These are phyloP conservation scores for Monopterus albus DNA, from an alignment of 2,113 vertebrate species.

Conservation along the genomic window DNA sequence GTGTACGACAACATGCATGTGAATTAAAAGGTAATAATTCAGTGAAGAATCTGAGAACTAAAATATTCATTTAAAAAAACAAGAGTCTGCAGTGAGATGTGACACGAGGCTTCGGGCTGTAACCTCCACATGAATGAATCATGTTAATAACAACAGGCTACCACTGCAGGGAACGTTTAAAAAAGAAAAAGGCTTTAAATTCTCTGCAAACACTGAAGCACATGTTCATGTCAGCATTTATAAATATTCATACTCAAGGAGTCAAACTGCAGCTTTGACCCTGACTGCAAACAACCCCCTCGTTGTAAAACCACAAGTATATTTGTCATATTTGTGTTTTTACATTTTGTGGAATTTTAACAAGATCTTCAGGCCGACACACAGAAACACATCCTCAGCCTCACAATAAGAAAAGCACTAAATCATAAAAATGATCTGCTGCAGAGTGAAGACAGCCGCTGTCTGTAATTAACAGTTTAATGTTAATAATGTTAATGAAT, in stretches of 20 bases:
- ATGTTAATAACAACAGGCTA: constrained; percentile 6
- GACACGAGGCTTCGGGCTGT: constrained; percentile 11
- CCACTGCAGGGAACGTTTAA: constrained; percentile 4
- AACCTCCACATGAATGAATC: constrained; percentile 33
- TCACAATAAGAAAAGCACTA: too few species aligned
- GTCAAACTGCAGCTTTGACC: constrained; percentile 49
- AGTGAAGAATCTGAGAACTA: not conserved
- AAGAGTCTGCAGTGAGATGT: not conserved
- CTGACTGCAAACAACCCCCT: not conserved
- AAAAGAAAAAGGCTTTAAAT: constrained; percentile 7
- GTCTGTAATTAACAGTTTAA: too few species aligned
- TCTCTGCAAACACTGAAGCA: constrained; percentile 11
- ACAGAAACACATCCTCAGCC: too few species aligned
- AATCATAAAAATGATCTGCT: too few species aligned
- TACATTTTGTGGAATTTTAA: not conserved
- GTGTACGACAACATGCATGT: too few species aligned
- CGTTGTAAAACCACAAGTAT: not conserved
- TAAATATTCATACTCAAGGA: constrained; percentile 35
- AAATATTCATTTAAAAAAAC: not conserved
- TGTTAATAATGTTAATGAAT: too few species aligned
- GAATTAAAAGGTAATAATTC: too few species aligned
- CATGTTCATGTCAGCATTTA: not conserved
- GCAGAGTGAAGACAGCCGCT: too few species aligned
- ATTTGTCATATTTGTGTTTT: not conserved
- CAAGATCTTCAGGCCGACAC: too few species aligned